Percentiles rank a stretch among this genome's conserved stretches.
Conservation (phyloP, 2,888 invertebrate species). For the Altica lythri region DNA sequence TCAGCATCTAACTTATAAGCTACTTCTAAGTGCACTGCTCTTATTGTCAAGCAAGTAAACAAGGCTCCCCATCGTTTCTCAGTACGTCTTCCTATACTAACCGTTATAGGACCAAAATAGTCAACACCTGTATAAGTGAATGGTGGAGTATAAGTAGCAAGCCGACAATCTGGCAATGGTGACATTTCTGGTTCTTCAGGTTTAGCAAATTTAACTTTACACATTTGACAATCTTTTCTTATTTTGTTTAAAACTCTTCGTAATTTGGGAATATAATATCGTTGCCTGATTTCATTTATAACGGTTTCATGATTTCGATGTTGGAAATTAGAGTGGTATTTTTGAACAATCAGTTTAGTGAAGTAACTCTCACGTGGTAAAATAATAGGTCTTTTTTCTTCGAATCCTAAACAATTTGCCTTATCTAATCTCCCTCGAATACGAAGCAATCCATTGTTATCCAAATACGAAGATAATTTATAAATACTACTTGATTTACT, state of each 20-base stretch:
- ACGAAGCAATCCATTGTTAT: neutral
- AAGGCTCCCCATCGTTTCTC: conserved; percentile 24
- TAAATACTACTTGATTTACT: neutral
- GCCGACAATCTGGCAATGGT: conserved; percentile 14
- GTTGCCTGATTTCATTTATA: conserved; percentile 21
- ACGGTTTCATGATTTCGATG: conserved; percentile 17
- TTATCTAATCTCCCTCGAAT: neutral
- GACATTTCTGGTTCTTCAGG: conserved; percentile 21
- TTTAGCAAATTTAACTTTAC: conserved; percentile 18
- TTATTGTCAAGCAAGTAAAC: conserved; percentile 23
- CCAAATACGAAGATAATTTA: neutral
- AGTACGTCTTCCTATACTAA: conserved; percentile 23
- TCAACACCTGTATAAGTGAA: conserved; percentile 25
- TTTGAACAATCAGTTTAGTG: neutral
- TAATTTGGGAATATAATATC: conserved; percentile 16
- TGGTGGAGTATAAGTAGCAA: conserved; percentile 7
- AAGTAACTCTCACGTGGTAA: conserved; percentile 5
- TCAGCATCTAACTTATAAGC: conserved; percentile 12
- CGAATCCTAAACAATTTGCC: neutral
- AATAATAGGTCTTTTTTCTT: neutral
- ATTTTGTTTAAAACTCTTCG: conserved; percentile 16
- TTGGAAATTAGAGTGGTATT: neutral
- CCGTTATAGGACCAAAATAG: conserved; percentile 27
- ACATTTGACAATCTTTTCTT: conserved; percentile 7
- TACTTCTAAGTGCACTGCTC: conserved; percentile 22